These are phyloP conservation scores for Pseudoips prasinana DNA, from an alignment of 2,888 invertebrate genomes.

Conservation along the genomic window DNA sequence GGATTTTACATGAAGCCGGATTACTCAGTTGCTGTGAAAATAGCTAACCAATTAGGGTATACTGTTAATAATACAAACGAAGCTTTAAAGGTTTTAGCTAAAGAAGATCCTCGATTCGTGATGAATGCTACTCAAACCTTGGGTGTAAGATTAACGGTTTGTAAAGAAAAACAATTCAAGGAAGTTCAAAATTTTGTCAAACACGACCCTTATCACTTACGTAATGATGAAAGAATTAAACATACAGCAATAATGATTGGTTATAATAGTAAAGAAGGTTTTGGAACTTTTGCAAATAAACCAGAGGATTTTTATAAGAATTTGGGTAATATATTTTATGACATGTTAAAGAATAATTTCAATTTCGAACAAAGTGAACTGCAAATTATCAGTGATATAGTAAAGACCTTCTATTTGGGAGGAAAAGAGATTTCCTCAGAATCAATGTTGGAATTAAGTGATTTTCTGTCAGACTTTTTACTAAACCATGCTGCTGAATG, in stretches of 20 bases:
- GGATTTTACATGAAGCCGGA: conserved; percentile 39
- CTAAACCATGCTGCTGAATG: conserved; percentile 42
- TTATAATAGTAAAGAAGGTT: conserved; percentile 47
- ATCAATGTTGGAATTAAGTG: conserved; percentile 34
- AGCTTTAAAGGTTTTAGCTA: conserved; percentile 43
- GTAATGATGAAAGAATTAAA: conserved; percentile 26
- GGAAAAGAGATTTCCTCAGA: conserved; percentile 34
- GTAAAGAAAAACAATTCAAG: conserved; percentile 42
- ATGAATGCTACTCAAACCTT: conserved; percentile 37
- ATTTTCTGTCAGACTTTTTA: conserved; percentile 41
- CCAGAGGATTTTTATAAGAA: conserved; percentile 23
- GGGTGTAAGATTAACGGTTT: conserved; percentile 33
- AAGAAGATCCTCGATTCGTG: conserved; percentile 38
- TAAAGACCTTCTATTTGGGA: conserved; percentile 38
- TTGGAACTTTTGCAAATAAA: conserved; percentile 30
- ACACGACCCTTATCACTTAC: conserved; percentile 31
- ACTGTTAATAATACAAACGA: conserved; percentile 26
- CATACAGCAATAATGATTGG: conserved; percentile 43
- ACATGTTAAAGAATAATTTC: conserved; percentile 9
- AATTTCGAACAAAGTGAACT: conserved; percentile 18
- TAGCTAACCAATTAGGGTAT: conserved; percentile 45
- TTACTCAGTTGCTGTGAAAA: conserved; percentile 36
- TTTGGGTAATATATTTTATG: conserved; percentile 15
- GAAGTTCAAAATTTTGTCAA: conserved; percentile 36
- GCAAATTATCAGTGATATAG: conserved; percentile 23